phyloP scores from a whole-genome alignment of 2,888 invertebrate species.

The Thyatira batis region DNA sequence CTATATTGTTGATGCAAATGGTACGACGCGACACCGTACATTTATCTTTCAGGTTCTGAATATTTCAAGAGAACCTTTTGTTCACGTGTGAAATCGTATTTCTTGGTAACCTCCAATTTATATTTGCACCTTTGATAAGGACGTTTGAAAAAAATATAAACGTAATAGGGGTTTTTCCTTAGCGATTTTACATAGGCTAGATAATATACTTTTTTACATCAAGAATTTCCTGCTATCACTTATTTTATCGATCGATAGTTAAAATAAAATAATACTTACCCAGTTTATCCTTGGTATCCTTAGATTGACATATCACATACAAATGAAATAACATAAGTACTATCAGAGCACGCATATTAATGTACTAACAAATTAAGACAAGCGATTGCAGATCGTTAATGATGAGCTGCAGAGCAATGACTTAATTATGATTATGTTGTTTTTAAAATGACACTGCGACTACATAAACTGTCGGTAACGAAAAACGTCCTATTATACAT shows the following conservation, averaged over 20 bases:
- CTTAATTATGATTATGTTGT: neutral
- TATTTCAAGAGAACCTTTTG: constrained; percentile 13
- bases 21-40: neutral
- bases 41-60: constrained; percentile 19
- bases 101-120: neutral
- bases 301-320: neutral
- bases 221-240: neutral
- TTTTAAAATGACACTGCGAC: neutral
- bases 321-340: neutral
- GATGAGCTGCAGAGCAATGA: neutral
- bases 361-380: neutral
- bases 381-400: neutral
- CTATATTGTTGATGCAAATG: neutral
- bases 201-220: neutral
- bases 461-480: neutral
- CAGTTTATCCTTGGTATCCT: constrained; percentile 2
- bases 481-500: too few species aligned
- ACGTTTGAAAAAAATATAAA: neutral
- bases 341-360: neutral
- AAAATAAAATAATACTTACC: constrained; percentile 5
- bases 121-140: neutral
- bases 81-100: neutral
- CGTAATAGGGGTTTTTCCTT: neutral
- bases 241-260: too few species aligned
- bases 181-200: neutral